Base-by-base conservation (phyloP, 2,113 vertebrate species). In the Pongo pygmaeus region DNA sequence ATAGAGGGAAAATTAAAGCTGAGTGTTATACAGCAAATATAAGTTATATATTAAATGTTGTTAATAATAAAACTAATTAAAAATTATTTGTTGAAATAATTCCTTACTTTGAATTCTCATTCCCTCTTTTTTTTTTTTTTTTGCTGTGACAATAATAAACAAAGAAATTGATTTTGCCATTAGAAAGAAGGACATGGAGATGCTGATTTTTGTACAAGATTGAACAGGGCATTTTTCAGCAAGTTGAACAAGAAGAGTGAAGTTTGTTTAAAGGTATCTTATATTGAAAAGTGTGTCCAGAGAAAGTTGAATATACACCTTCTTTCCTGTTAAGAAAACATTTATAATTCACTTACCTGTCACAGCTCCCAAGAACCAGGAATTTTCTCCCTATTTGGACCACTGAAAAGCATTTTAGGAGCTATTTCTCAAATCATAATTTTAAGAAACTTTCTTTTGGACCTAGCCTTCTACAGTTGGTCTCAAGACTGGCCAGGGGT, bases 121-220 rank as follows among this genome's bases (percentile, higher is more conserved):
- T 84, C 40, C 11, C 55, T 95, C 32, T 2, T 27, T 61, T 11
- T 25, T 61, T 64, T 61, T 64, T 61, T 30, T 30, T 64, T 55
- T 67, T 93, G 61, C 87, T 74, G 48, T 61, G 59, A 90, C 14
- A 61, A 55, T 57, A 81, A 80, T 84, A 80, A 46, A 40, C 30
- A 92, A 86, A 74, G 46, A 92, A 83, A 79, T 67, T 67, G 25
- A 83, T 80, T 95, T 91, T 94, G 12, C 78, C 84, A 6, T 52
- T 89, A 75, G 69, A 16, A 95, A 80, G 43, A 80, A 93, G 81
- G 69, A 48, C 8, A 43, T 18, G 13, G 22, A 69, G 16, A 69
- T 32, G 9, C 38, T 93, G 50, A 94, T 96, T 87, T 64, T 96
- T 91, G 20, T n/a, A 25, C 9, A 89, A 81, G 40, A 85, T 5